A percentile compares a stretch with the other conserved stretches of the same genome.
Evolutionary conservation across 2,888 invertebrate genomes (phyloP).

Genomic region (Leptinotarsa juncta): DNA sequence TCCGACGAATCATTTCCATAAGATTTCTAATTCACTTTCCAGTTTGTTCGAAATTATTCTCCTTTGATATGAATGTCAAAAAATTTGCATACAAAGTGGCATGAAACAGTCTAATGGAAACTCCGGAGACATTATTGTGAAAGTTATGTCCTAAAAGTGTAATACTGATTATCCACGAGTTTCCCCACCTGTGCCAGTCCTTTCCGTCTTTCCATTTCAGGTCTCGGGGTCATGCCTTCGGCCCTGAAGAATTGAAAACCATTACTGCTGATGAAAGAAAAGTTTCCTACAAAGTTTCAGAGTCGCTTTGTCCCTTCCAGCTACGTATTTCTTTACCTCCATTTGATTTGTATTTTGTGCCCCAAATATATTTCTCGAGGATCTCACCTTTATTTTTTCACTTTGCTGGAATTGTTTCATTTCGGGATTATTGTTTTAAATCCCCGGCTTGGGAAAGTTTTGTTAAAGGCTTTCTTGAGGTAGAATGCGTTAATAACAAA

Average conservation of each 20-base stretch:
- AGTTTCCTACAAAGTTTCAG: conserved; percentile 63
- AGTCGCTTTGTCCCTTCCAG: conserved; percentile 64
- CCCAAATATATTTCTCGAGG: conserved; percentile 50
- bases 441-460: conserved; percentile 45
- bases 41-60: conserved; percentile 21
- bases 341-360: conserved; percentile 62
- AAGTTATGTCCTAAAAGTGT: conserved; percentile 51
- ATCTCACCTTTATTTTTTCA: conserved; percentile 60
- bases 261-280: conserved; percentile 67
- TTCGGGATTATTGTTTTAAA: conserved; percentile 52
- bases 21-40: conserved; percentile 26
- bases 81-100: conserved; percentile 41
- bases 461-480: conserved; percentile 41
- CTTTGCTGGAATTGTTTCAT: conserved; percentile 58
- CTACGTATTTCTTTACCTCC: conserved; percentile 58
- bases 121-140: conserved; percentile 43
- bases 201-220: conserved; percentile 33
- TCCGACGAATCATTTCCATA: conserved; percentile 21
- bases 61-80: conserved; percentile 28
- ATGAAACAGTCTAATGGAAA: conserved; percentile 38
- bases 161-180: conserved; percentile 42
- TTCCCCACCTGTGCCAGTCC: conserved; percentile 43
- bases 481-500: conserved; percentile 48
- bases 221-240: conserved; percentile 54
- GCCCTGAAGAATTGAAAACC: conserved; percentile 64